phyloP scores from a whole-genome alignment of 2,113 vertebrate species.

The Zosterops hypoxanthus region DNA sequence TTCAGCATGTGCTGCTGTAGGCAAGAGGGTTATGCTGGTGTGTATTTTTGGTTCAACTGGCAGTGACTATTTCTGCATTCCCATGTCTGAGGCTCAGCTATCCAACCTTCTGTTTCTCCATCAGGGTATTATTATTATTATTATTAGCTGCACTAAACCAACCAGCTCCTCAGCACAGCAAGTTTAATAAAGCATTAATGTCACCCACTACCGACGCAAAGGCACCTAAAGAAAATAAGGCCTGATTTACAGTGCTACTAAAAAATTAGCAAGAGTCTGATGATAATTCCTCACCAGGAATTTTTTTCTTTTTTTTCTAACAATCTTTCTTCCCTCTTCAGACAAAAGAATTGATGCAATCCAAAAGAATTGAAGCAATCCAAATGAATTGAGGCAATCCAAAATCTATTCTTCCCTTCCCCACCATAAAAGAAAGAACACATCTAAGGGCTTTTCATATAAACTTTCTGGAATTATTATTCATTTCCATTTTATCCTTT shows the following conservation, averaged over 20 bases:
- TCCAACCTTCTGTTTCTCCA: conserved; percentile 54
- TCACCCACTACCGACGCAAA: not conserved
- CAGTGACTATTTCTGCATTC: conserved; percentile 14
- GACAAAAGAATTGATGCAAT: not conserved
- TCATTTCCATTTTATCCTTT: not conserved
- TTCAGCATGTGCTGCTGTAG: conserved; percentile 12
- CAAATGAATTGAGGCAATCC: not conserved
- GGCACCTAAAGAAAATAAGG: conserved; percentile 35
- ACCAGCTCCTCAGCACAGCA: not conserved
- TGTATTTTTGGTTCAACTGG: conserved; percentile 58
- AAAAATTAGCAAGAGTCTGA: conserved; percentile 1
- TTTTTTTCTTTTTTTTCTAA: not conserved
- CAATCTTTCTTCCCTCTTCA: not conserved
- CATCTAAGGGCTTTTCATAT: not conserved
- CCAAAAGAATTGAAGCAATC: not conserved
- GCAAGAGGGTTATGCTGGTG: not conserved
- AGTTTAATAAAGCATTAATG: conserved; percentile 38
- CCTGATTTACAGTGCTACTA: not conserved
- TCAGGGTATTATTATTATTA: conserved; percentile 4
- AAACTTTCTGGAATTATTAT: not conserved
- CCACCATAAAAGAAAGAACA: not conserved
- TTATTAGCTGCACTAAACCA: conserved; percentile 20
- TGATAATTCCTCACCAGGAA: not conserved
- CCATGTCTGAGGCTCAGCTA: conserved; percentile 8
- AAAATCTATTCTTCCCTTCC: not conserved